Base-by-base conservation (phyloP, 2,797 vertebrate species). In the Allobates femoralis region DNA sequence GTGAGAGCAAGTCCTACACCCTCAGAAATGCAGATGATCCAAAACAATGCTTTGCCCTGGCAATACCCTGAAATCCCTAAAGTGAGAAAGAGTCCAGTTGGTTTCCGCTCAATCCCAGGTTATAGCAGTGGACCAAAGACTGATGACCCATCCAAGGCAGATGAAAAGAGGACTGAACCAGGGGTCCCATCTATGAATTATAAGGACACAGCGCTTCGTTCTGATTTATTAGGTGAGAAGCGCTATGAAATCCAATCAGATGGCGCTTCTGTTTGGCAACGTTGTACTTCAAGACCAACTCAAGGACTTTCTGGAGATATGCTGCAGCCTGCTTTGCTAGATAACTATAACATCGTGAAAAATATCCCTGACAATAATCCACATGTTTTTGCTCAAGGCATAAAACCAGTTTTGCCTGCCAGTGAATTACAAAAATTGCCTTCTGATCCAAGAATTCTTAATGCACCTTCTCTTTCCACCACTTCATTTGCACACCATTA, bases 1-100 rank as follows among this genome's bases (percentile, higher is more conserved):
- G 91, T 99, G 91, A 92, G 92, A 90, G 93, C 95, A 86, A 99
- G 97, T 90, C 97, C 97, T 62, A 92, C 95, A 79, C 95, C 96
- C 74, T 92, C 91, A 0, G 89, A 94, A 86, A 96, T 96, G 23
- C 89, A 89, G 23, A 84, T 87, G 67, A n/a, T 83, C 16, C 92
- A 88, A 56, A 90, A 87, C 19, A 84, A 34, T 69, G 75, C 89
- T 21, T 56, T 21, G 46, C 85, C 41, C 0, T 28, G 77, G 85
- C 90, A 67, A 12, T 73, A 81, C 53, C 16, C 76, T 0, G 37
- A 14, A 56, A 11, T 56, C 67, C 71, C 64, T 58, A 81, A 26
- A 19, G 37, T 62, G 83, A 89, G 71, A 34, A 69, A 88, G 55
- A 90, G 89, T 66, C 32, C 28, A 21, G 62, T 51, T 83, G 58